Conservation (phyloP, 2,888 invertebrate genomes). For the Drosophila acutilabella region DNA sequence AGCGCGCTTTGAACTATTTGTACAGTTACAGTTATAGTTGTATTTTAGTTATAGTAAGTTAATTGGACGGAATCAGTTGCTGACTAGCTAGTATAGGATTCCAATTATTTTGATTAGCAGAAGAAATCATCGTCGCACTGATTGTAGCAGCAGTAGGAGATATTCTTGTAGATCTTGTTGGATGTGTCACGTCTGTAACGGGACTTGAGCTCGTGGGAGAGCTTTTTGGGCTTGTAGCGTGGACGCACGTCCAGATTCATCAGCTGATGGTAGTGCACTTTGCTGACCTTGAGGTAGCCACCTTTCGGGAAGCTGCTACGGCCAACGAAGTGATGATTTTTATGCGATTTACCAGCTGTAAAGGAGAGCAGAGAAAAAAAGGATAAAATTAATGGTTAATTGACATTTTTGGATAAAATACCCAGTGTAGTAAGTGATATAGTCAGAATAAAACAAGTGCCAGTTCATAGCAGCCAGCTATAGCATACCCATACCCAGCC, state of each 20-base stretch:
- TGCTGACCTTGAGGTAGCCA: conserved; percentile 82
- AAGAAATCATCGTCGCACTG: conserved; percentile 83
- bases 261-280: conserved; percentile 73
- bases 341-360: conserved; percentile 73
- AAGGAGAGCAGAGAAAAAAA: conserved; percentile 45
- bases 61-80: conserved; percentile 65
- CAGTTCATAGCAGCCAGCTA: too few relatives aligned
- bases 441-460: too few relatives aligned
- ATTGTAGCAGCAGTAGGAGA: conserved; percentile 82
- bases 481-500: too few relatives aligned
- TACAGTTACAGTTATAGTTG: conserved; percentile 7
- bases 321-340: conserved; percentile 71
- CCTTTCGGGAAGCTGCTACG: conserved; percentile 81
- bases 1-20: conserved; percentile 56
- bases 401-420: background rate
- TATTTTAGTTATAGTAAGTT: conserved; percentile 16
- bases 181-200: conserved; percentile 79
- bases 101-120: conserved; percentile 55
- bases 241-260: conserved; percentile 76
- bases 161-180: conserved; percentile 64
- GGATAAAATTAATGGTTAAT: conserved; percentile 13
- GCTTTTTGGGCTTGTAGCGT: conserved; percentile 80
- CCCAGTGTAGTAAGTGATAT: too few relatives aligned
- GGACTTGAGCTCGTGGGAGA: conserved; percentile 65
- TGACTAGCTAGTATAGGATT: conserved; percentile 42